Evolutionary conservation across 2,888 invertebrate genomes (phyloP), one percentile per base, ranked within the genome.

Genomic region (Eulithis prunata): DNA sequence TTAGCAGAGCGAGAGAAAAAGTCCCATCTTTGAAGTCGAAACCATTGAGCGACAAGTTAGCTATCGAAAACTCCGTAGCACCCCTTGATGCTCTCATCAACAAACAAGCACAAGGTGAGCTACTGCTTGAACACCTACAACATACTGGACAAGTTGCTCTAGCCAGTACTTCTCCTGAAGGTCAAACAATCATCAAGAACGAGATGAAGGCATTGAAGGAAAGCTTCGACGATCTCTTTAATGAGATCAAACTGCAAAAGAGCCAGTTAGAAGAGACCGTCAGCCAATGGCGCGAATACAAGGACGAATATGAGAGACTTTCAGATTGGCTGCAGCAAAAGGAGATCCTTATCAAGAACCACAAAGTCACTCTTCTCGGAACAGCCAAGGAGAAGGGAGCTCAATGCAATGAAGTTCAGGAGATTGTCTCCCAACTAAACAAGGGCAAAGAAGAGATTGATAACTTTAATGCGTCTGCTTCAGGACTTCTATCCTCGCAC

Each of bases 291-390:
- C 95, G 97, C 62, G 97, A 97, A 69, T 98, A 97, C 89, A 98
- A 98, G 86, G 98, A 98, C 80, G 98, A 98, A 86, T 98, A 97
- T 80, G 98, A 98, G 84, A 95, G 97, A 68, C 89, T 98, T 13
- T 97, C 97, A 58, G 98, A 98, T 84, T 98, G 98, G 98, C 87
- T 98, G 41, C 98, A 98, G 80, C 98, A 98, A 85, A 97, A 97
- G 79, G 98, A 98, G 78, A 97, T 98, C 77, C 94, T 98, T 8
- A 96, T 98, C 11, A 98, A 98, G 84, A 97, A 97, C 64, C 97
- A 98, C 78, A 98, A 98, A 86, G 95, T 97, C 32, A 96, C 97
- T 28, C 90, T 98, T 11, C 94, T 97, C 32, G 95, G 97, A 3
- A 97, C 96, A 62, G 93, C 97, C 0, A 94, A 95, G 57, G 98